Evolutionary conservation across 2,888 invertebrate species (phyloP).

Genomic region (Stramonita haemastoma): DNA sequence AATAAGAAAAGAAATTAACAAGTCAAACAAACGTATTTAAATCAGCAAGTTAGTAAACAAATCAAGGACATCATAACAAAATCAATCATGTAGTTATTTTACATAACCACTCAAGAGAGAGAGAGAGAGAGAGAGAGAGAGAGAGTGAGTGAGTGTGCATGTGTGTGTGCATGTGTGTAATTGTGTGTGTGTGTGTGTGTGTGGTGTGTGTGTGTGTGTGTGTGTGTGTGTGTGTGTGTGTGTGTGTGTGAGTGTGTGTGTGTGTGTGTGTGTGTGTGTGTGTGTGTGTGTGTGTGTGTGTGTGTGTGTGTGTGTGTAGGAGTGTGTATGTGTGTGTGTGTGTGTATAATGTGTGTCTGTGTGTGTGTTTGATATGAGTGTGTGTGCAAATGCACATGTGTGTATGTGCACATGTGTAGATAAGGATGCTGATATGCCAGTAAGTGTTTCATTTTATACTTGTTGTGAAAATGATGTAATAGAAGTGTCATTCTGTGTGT

Average conservation of each 20-base stretch:
- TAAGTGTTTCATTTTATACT: background rate
- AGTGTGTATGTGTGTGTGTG: background rate
- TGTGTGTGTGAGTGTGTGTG: background rate
- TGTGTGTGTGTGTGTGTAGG: background rate
- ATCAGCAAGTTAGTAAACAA: no score
- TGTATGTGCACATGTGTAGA: background rate
- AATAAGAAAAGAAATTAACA: no score
- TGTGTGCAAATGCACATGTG: background rate
- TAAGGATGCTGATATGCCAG: background rate
- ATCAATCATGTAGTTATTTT: no score
- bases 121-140: no score
- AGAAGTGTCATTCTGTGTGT: background rate
- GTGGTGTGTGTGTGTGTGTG: background rate
- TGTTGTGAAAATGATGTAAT: background rate
- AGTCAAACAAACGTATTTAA: no score
- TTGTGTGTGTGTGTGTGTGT: slow-evolving; percentile 1
- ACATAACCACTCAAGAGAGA: no score
- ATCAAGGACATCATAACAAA: no score
- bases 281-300: background rate
- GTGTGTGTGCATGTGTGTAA: no score
- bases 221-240: slow-evolving; percentile 1
- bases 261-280: background rate
- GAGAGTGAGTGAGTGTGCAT: no score
- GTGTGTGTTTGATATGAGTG: background rate
- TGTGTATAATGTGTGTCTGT: background rate